These are phyloP conservation scores for Ovis canadensis DNA, from an alignment of 2,113 vertebrate genomes.

Conservation along the genomic window DNA sequence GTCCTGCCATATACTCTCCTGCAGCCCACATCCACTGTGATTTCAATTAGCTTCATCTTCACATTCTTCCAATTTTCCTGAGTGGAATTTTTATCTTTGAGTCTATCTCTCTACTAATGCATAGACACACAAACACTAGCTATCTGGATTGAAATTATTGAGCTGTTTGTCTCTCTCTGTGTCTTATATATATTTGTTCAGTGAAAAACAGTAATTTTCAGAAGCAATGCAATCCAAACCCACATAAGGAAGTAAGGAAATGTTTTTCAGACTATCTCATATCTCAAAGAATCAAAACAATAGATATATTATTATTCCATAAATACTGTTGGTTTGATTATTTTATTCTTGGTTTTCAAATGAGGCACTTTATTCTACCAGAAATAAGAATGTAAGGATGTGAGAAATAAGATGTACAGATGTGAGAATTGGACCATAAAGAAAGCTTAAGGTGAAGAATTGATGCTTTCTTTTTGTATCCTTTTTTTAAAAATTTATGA, in stretches of 20 bases:
- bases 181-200: neutral
- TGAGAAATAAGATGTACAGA: neutral
- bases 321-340: neutral
- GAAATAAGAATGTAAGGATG: neutral
- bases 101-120: neutral
- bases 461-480: neutral
- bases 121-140: neutral
- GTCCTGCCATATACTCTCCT: neutral
- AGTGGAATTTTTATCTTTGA: neutral
- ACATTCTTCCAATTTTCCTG: neutral
- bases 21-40: accelerated
- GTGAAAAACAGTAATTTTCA: neutral
- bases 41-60: neutral
- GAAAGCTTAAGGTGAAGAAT: neutral
- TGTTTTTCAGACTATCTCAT: neutral
- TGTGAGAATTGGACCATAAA: neutral
- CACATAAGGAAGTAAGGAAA: neutral
- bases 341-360: neutral
- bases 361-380: neutral
- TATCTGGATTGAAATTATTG: neutral
- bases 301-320: too few relatives aligned
- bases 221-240: neutral
- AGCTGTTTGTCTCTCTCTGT: neutral
- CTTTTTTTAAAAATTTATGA: too few relatives aligned
- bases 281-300: neutral